These are phyloP conservation scores for Ladona fulva DNA, from an alignment of 1,140 invertebrate genomes.

Conservation along the genomic window DNA sequence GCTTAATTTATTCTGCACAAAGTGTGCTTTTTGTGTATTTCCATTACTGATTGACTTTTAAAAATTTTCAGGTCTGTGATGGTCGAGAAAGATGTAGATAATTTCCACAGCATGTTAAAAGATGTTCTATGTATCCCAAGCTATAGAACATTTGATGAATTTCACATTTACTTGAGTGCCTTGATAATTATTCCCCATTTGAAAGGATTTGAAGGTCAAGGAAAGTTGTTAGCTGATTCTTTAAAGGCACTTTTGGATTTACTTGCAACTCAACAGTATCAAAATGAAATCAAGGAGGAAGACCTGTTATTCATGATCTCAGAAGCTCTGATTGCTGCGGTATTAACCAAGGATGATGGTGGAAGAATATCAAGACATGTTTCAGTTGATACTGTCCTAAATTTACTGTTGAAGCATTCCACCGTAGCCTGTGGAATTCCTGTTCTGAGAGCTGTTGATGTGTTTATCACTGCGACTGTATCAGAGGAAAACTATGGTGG, in stretches of 20 bases:
- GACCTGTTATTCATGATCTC: not conserved
- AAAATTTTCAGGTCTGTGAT: too few species aligned
- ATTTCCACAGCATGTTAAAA: not conserved
- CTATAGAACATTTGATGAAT: constrained; percentile 27
- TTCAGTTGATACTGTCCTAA: not conserved
- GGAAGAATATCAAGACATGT: not conserved
- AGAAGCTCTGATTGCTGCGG: not conserved
- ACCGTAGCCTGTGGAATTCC: not conserved
- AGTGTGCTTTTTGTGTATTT: too few species aligned
- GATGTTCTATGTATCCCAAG: not conserved
- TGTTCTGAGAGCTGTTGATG: not conserved
- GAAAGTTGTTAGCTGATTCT: not conserved
- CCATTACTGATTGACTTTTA: too few species aligned
- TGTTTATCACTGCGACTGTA: not conserved
- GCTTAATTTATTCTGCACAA: too few species aligned
- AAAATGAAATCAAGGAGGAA: not conserved
- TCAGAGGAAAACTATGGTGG: not conserved
- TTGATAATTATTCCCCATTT: not conserved
- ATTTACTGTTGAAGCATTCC: not conserved
- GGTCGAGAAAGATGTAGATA: not conserved
- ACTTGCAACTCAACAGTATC: not conserved
- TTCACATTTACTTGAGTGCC: not conserved
- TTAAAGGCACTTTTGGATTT: not conserved
- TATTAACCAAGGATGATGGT: not conserved
- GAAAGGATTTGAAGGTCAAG: not conserved